Evolutionary conservation across 2,888 invertebrate genomes (phyloP).

Genomic region (Acleris emargana): DNA sequence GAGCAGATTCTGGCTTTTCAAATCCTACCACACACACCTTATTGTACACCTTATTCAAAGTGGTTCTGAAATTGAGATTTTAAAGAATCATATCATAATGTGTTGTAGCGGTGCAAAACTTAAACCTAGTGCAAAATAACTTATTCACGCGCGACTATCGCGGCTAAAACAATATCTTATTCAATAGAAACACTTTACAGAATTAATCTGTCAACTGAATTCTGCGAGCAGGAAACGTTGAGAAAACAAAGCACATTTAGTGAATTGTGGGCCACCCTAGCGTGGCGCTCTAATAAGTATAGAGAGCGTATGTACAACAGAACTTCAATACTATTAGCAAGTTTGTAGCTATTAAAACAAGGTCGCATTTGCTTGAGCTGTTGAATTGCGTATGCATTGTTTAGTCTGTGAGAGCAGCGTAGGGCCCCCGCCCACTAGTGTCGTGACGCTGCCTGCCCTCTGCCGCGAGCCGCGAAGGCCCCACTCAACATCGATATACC

Average conservation of each 20-base stretch:
- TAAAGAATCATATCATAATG: no score
- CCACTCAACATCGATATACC: neutral
- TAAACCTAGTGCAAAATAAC: constrained; percentile 5
- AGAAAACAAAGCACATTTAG: constrained; percentile 70
- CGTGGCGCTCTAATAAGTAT: constrained; percentile 43
- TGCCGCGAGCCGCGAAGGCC: constrained; percentile 44
- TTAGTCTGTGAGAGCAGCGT: no score
- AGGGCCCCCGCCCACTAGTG: constrained; percentile 58
- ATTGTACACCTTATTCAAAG: no score
- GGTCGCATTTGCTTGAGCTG: no score
- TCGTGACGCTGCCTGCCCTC: constrained; percentile 74
- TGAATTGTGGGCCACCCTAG: constrained; percentile 75
- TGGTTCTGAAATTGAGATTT: no score
- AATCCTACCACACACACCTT: no score
- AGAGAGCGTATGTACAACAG: no score
- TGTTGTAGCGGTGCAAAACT: neutral
- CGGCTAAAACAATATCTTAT: constrained; percentile 31
- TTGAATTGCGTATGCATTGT: no score
- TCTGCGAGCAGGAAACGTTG: constrained; percentile 65
- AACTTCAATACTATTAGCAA: no score
- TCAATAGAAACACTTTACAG: constrained; percentile 40
- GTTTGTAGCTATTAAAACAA: no score
- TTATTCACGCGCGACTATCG: constrained; percentile 3
- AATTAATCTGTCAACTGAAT: constrained; percentile 48
- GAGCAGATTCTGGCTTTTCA: no score